Evolutionary conservation across 2,113 vertebrate species (phyloP), one percentile per base, ranked within the genome.

Genomic region (Eidolon helvum): DNA sequence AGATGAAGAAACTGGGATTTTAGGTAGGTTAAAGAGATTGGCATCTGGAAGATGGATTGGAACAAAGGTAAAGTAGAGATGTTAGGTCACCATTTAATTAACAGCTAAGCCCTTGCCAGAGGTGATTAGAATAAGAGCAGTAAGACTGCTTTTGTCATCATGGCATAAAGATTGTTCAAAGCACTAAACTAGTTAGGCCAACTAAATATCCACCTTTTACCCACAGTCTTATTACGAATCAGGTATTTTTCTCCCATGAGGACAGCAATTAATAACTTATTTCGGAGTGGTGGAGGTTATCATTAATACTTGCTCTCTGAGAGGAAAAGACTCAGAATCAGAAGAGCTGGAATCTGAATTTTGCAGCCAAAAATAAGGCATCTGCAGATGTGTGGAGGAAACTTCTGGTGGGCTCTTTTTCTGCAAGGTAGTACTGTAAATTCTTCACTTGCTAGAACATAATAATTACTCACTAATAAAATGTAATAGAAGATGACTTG

Each of bases 401-500:
- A 48, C 9, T 0, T 71, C 88, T 74, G 65, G 30, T 45, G 45
- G 11, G 14, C 30, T 66, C 22, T 77, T 30, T 93, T 35, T 59
- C n/a, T 7, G 43, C 40, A 40, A 91, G 80, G 38, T 68, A 90
- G n/a, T 30, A 18, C 87, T 69, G 59, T 26, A 80, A 59, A 89
- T 78, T 77, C 88, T 94, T 65, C 59, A 0, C 75, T 96, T 40
- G 53, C 90, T 66, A 57, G 69, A 96, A 59, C 57, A 61, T 95
- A 80, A 35, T 90, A 91, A 96, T 93, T 95, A 97, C 82, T 96
- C 94, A 95, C 93, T 53, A 95, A 48, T 88, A 91, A 72, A 96
- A 94, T 74, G 91, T 22, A 72, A 66, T 68, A 82, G 93, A 87
- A 96, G 94, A 95, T 57, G 71, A 71, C 93, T 93, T 95, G 77